Evolutionary conservation across 2,888 invertebrate genomes (phyloP), one percentile per base, ranked within the genome.

Genomic region (Mythimna vitellina): DNA sequence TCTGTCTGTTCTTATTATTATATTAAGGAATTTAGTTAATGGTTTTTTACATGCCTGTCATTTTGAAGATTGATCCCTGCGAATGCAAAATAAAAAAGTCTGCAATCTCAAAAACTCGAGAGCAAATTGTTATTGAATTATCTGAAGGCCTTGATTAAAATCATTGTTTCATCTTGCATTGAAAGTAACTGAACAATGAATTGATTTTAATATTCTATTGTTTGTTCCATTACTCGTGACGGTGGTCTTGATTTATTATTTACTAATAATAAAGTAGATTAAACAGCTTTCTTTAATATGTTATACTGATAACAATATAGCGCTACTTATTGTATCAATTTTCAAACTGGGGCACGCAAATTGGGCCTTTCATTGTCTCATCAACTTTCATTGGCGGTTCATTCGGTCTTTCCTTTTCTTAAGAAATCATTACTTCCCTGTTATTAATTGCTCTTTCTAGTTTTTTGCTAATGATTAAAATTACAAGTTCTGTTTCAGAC

Each of bases 221-320:
- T 85, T 73, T 75, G 77, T 32, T 74, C 22, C 42, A 66, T 70
- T 73, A 69, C 71, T 74, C 68, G 51, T 77, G 85, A 77, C 69
- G 69, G 72, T 76, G 72, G 75, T 79, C 76, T 79, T 76, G 78
- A 82, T 81, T 82, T 83, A 79, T 85, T 81, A 76, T 82, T 76
- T 70, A 74, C 63, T 77, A 74, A 81, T 76, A 74, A 76, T 76
- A 78, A 78, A 85, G 63, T 64, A 74, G 72, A 85, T 79, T 73
- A 77, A 73, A 73, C 57, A 66, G 69, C 81, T 81, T 85, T 85
- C 83, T 84, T 80, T 77, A 73, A 66, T 71, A 72, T 64, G 65
- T 65, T 76, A 17, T 60, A 76, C 49, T 62, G 64, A 20, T 65
- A 70, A 72, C 60, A 83, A 73, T 77, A 68, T 65, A 56, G 25